Conservation (phyloP, 2,888 invertebrate genomes). For the Cynaeus angustus region DNA sequence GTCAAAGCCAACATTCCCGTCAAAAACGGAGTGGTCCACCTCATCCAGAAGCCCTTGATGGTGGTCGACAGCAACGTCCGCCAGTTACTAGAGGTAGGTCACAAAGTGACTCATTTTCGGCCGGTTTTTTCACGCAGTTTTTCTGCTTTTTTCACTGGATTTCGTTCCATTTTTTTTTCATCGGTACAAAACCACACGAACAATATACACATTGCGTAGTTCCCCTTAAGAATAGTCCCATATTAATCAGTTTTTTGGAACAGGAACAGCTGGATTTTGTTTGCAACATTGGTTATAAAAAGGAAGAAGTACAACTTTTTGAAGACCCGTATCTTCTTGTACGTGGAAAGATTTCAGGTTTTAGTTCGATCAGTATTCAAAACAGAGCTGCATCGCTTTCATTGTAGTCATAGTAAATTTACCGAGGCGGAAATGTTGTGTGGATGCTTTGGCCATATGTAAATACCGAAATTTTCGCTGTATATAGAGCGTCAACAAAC, state of each 20-base stretch:
- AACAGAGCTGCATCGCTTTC: conserved; percentile 19
- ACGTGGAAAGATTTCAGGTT: conserved; percentile 36
- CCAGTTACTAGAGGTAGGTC: conserved; percentile 86
- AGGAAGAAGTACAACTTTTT: conserved; percentile 44
- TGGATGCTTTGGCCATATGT: conserved; percentile 23
- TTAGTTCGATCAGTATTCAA: conserved; percentile 8
- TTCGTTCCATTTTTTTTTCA: conserved; percentile 6
- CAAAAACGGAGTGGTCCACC: conserved; percentile 93
- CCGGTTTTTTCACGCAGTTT: conserved; percentile 30
- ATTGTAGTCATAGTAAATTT: conserved; percentile 19
- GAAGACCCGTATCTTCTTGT: conserved; percentile 38
- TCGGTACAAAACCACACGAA: conserved; percentile 24
- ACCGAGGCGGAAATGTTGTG: conserved; percentile 19
- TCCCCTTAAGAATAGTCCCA: not conserved
- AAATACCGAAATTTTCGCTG: conserved; percentile 1
- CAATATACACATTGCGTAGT: conserved; percentile 24
- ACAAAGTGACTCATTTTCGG: not conserved
- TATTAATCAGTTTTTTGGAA: conserved; percentile 42
- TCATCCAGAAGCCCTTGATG: conserved; percentile 93
- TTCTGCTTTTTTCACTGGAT: conserved; percentile 32
- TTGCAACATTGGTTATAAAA: conserved; percentile 64
- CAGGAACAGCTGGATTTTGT: conserved; percentile 66
- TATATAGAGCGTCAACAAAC: not conserved
- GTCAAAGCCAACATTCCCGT: conserved; percentile 93
- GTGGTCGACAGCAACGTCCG: conserved; percentile 91